These are phyloP conservation scores for Tachysurus vachellii DNA, from an alignment of 2,113 vertebrate genomes.

Conservation along the genomic window DNA sequence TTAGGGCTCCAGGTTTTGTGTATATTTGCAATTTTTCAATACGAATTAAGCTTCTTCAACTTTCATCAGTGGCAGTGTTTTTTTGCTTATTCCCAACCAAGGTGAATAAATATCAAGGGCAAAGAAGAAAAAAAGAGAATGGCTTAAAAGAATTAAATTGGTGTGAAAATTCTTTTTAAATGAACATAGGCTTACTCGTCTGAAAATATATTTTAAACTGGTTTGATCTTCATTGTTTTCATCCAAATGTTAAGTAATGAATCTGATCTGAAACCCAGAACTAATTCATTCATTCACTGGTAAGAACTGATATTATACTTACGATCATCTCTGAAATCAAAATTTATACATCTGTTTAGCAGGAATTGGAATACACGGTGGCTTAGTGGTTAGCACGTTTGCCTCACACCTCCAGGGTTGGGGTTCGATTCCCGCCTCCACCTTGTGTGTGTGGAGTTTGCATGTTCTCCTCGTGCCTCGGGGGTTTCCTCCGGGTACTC, in stretches of 20 bases:
- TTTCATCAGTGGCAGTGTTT: background rate
- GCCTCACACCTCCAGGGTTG: no score
- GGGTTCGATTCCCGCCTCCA: no score
- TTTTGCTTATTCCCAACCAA: background rate
- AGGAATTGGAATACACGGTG: no score
- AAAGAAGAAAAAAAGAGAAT: background rate
- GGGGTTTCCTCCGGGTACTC: no score
- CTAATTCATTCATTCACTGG: background rate
- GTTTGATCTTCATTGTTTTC: background rate
- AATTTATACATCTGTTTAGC: background rate
- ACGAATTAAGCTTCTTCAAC: background rate
- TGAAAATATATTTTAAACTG: background rate
- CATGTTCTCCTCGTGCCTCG: no score
- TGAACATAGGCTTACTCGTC: background rate
- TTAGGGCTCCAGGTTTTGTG: background rate
- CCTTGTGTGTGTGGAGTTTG: no score
- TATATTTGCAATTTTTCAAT: background rate
- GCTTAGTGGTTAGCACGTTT: no score
- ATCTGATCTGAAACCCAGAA: background rate
- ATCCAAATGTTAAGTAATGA: background rate
- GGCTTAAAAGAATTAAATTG: background rate
- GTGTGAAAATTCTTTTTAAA: background rate
- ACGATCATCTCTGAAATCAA: background rate
- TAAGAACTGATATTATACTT: background rate
- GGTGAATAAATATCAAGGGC: background rate